A percentile compares a stretch with the other conserved stretches of the same genome.
These are phyloP conservation scores for Seladonia tumulorum DNA, from an alignment of 2,888 invertebrate genomes.

Conservation along the genomic window DNA sequence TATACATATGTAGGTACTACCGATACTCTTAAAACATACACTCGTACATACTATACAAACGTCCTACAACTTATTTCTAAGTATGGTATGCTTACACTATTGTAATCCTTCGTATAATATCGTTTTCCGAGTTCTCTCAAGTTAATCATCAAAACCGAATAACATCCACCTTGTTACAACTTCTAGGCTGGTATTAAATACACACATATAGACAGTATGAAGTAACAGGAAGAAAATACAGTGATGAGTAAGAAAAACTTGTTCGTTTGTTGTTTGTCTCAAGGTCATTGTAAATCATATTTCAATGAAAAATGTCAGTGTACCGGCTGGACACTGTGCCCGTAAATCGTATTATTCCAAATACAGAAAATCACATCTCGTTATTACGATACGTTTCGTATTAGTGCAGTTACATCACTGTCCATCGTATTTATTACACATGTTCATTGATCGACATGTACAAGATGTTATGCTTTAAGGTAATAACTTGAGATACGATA, in stretches of 20 bases:
- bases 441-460: constrained; percentile 39
- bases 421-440: constrained; percentile 25
- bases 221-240: constrained; percentile 32
- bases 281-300: constrained; percentile 1
- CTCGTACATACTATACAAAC: constrained; percentile 29
- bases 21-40: constrained; percentile 20
- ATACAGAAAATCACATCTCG: constrained; percentile 23
- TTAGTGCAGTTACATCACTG: constrained; percentile 45
- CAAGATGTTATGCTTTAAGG: constrained; percentile 52
- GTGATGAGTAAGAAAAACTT: constrained; percentile 13
- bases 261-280: not conserved
- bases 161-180: constrained; percentile 73
- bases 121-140: constrained; percentile 9
- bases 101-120: constrained; percentile 20
- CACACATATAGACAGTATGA: constrained; percentile 20
- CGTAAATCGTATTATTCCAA: constrained; percentile 4
- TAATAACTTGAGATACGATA: constrained; percentile 67
- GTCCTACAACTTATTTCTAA: constrained; percentile 39
- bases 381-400: constrained; percentile 23
- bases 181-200: constrained; percentile 28
- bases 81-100: constrained; percentile 15
- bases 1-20: not conserved
- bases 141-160: constrained; percentile 72
- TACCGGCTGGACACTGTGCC: constrained; percentile 17
- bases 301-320: constrained; percentile 9